Evolutionary conservation across 2,797 vertebrate species (phyloP).

Genomic region (Poecilia gillii): DNA sequence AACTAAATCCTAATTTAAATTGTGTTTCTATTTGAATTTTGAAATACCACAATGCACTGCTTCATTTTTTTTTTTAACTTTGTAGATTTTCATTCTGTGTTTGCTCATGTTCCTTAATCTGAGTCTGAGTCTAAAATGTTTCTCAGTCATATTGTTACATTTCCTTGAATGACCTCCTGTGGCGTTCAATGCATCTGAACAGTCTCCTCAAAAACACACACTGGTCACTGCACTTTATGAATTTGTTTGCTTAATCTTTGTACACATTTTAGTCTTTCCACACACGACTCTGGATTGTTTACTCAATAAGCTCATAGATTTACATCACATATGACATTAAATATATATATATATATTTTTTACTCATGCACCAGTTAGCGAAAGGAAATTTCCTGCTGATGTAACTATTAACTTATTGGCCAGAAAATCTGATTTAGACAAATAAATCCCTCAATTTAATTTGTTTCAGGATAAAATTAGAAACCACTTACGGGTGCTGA

Average conservation of each 20-base stretch:
- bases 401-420: background rate
- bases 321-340: background rate
- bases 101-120: background rate
- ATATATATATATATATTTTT: background rate
- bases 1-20: background rate
- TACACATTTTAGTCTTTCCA: background rate
- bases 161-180: background rate
- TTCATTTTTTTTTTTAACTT: background rate
- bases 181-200: background rate
- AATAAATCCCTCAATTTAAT: background rate
- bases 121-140: background rate
- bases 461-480: background rate
- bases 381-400: background rate
- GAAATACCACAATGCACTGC: background rate
- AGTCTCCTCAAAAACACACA: background rate
- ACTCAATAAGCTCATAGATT: background rate
- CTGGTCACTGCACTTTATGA: background rate
- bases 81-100: background rate
- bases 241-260: background rate
- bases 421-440: background rate
- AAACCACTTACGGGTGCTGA: slow-evolving; percentile 79
- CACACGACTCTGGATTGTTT: background rate
- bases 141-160: background rate
- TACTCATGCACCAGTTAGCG: background rate
- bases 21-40: too few relatives aligned